These are phyloP conservation scores for Drosophila pachea DNA, from an alignment of 1,140 invertebrate genomes.

Conservation along the genomic window DNA sequence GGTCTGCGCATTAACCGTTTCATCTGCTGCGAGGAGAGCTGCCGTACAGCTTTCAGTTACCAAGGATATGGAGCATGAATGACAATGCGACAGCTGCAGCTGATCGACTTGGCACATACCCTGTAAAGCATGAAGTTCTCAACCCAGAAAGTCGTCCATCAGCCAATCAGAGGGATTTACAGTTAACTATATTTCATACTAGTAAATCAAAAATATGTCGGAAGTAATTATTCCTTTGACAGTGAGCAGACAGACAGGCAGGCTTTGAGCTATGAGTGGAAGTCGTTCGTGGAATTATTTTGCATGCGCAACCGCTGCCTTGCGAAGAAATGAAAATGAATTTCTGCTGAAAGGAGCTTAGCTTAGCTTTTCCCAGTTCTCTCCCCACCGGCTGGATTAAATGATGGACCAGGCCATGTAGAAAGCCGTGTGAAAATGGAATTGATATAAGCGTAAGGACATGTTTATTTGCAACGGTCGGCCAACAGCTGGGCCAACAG, in stretches of 20 bases:
- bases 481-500: not conserved
- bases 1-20: slow-evolving; percentile 58
- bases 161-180: no score
- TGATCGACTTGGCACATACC: slow-evolving; percentile 21
- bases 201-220: no score
- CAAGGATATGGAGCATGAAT: slow-evolving; percentile 1
- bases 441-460: slow-evolving; percentile 15
- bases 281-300: no score
- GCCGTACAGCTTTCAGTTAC: slow-evolving; percentile 40
- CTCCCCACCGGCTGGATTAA: not conserved
- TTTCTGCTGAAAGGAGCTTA: slow-evolving; percentile 7
- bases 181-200: no score
- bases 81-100: not conserved
- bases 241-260: no score
- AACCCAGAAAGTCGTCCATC: no score
- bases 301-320: no score
- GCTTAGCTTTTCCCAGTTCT: no score
- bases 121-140: not conserved
- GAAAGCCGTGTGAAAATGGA: slow-evolving; percentile 17
- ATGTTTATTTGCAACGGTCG: slow-evolving; percentile 4
- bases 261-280: no score
- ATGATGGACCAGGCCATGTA: not conserved
- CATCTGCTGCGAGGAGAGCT: slow-evolving; percentile 39
- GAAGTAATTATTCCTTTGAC: no score
- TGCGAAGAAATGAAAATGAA: no score